phyloP scores from a whole-genome alignment of 2,113 vertebrate genomes.

The Nothocercus nigrocapillus region DNA sequence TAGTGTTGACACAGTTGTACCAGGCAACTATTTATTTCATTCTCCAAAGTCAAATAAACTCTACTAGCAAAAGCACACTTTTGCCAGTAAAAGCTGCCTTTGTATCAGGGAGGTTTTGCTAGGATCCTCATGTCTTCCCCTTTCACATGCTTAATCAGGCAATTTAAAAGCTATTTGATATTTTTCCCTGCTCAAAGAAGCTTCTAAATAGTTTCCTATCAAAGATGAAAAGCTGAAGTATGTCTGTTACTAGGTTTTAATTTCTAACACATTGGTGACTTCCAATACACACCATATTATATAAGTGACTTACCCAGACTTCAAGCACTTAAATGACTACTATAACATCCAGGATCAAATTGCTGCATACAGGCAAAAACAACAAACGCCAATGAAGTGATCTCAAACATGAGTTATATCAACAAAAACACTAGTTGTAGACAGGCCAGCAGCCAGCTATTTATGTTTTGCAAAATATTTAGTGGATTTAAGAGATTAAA shows the following conservation, averaged over 20 bases:
- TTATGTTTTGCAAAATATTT: conserved; percentile 76
- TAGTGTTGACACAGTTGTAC: background rate
- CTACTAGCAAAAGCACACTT: background rate
- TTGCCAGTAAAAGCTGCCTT: conserved; percentile 22
- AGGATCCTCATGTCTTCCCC: background rate
- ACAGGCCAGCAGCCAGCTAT: conserved; percentile 70
- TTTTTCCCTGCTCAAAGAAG: background rate
- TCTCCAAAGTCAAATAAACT: conserved; percentile 22
- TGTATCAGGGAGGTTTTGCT: conserved; percentile 3
- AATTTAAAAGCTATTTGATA: conserved; percentile 4
- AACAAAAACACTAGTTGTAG: conserved; percentile 59
- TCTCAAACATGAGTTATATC: conserved; percentile 71
- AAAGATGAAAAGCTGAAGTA: background rate
- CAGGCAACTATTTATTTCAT: background rate
- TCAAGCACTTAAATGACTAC: conserved; percentile 12
- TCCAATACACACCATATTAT: background rate
- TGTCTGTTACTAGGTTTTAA: background rate
- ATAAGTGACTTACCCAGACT: background rate
- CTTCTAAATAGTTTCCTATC: background rate
- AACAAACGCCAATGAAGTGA: conserved; percentile 61
- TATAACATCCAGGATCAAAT: conserved; percentile 26
- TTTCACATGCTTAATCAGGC: background rate
- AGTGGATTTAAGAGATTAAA: conserved; percentile 74
- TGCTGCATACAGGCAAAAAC: conserved; percentile 59
- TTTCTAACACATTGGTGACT: background rate